Percentiles rank a stretch among this genome's conserved stretches.
Conservation (phyloP, 2,113 vertebrate genomes). For the Puntigrus tetrazona region DNA sequence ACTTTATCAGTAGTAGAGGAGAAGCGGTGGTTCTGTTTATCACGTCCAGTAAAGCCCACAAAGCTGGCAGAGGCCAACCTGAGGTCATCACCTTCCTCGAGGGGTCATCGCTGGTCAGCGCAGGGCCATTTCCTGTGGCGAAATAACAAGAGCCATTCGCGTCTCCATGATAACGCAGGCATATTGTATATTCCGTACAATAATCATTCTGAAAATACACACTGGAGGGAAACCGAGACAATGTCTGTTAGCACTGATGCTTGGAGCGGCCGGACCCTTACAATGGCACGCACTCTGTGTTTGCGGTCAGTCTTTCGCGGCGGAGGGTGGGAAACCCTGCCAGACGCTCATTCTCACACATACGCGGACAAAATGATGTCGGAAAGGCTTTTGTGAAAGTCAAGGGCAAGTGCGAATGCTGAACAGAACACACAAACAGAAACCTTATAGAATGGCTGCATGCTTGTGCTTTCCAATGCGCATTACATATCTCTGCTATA, state of each 20-base stretch:
- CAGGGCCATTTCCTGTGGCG: slow-evolving; percentile 73
- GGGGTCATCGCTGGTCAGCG: slow-evolving; percentile 63
- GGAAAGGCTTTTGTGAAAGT: slow-evolving; percentile 36
- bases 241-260: slow-evolving; percentile 75
- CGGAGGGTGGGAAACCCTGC: slow-evolving; percentile 31
- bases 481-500: not conserved
- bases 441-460: not conserved
- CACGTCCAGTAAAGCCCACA: too few relatives aligned
- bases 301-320: slow-evolving; percentile 58
- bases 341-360: slow-evolving; percentile 60
- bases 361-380: slow-evolving; percentile 23
- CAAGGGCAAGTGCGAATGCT: not conserved
- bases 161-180: slow-evolving; percentile 65
- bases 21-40: too few relatives aligned
- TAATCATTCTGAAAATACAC: slow-evolving; percentile 76
- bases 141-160: slow-evolving; percentile 64
- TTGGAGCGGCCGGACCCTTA: slow-evolving; percentile 61
- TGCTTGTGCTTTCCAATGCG: not conserved
- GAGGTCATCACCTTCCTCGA: slow-evolving; percentile 61
- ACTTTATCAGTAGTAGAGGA: too few relatives aligned
- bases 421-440: not conserved
- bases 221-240: slow-evolving; percentile 72
- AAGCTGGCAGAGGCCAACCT: slow-evolving; percentile 60
- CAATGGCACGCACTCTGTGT: slow-evolving; percentile 68
- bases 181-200: slow-evolving; percentile 77